phyloP scores from a whole-genome alignment of 2,888 invertebrate genomes.

The Synanthedon tipuliformis region DNA sequence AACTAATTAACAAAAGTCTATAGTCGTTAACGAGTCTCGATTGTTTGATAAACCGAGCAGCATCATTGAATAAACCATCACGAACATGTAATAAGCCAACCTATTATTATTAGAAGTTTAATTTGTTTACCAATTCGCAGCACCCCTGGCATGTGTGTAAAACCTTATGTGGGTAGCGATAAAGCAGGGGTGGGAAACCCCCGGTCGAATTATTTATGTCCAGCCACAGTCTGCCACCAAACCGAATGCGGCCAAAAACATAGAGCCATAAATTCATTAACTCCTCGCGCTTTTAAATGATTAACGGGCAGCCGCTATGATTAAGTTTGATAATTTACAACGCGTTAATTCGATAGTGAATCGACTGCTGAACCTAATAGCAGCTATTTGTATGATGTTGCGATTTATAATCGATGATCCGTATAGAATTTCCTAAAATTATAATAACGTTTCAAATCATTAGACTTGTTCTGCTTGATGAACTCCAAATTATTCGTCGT shows the following conservation, averaged over 20 bases:
- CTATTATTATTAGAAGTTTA: not conserved
- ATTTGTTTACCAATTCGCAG: not conserved
- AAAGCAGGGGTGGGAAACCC: slow-evolving; percentile 5
- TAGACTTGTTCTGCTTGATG: no score
- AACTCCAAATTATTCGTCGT: no score
- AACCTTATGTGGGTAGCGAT: slow-evolving; percentile 5
- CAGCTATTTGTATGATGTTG: slow-evolving; percentile 1
- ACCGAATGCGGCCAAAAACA: slow-evolving; percentile 5
- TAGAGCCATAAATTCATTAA: slow-evolving; percentile 5
- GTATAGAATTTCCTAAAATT: no score
- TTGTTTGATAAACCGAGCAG: no score
- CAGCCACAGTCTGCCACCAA: slow-evolving; percentile 1
- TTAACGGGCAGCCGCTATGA: not conserved
- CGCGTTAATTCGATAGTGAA: slow-evolving; percentile 3
- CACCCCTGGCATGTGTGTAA: not conserved
- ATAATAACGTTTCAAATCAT: no score
- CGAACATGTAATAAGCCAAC: no score
- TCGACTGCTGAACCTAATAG: slow-evolving; percentile 1
- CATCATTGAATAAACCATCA: no score
- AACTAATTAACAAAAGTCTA: no score
- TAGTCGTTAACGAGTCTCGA: no score
- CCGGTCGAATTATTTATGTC: slow-evolving; percentile 6
- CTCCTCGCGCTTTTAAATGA: slow-evolving; percentile 3
- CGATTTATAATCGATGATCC: not conserved
- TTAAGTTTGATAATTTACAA: slow-evolving; percentile 1